phyloP scores from a whole-genome alignment of 37 sponge, comb jelly and placozoan species.

The Crambe crambe region DNA sequence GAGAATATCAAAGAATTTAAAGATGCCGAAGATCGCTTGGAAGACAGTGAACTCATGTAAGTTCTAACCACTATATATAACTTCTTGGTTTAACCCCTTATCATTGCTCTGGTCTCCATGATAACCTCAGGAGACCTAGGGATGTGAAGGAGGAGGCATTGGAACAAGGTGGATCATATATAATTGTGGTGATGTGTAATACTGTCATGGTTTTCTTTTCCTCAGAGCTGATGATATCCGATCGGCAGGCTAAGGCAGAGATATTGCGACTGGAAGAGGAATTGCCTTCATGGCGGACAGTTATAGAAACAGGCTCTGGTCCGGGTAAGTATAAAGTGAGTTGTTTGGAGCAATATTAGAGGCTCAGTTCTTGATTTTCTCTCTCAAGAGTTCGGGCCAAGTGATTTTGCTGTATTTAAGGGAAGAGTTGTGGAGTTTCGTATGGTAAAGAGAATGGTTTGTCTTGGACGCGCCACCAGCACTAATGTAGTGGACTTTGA shows the following conservation, averaged over 20 bases:
- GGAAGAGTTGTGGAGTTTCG: conserved; percentile 74
- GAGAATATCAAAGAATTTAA: conserved; percentile 43
- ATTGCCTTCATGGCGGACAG: conserved; percentile 65
- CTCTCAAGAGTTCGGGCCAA: conserved; percentile 64
- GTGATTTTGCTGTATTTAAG: conserved; percentile 72
- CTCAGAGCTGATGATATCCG: conserved; percentile 63
- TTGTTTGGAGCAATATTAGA: not conserved
- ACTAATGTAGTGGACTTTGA: conserved; percentile 81
- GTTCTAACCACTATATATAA: conserved; percentile 10
- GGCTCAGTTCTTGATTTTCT: not conserved
- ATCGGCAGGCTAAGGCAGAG: conserved; percentile 76
- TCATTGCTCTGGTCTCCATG: too few relatives aligned
- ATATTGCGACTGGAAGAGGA: conserved; percentile 86
- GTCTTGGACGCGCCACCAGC: conserved; percentile 75
- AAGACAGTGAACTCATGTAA: conserved; percentile 75
- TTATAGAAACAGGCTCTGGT: conserved; percentile 47
- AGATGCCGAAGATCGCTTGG: conserved; percentile 71
- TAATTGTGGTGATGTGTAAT: not conserved
- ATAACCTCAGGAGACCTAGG: conserved; percentile 45
- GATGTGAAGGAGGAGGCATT: conserved; percentile 65
- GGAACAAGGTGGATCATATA: conserved; percentile 51
- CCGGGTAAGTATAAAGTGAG: conserved; percentile 19
- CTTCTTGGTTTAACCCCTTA: not conserved
- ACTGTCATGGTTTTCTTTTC: not conserved
- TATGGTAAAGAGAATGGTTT: conserved; percentile 73